Evolutionary conservation across 35 echinoderm and acorn worm species (phyloP).

Genomic region (Lytechinus variegatus): DNA sequence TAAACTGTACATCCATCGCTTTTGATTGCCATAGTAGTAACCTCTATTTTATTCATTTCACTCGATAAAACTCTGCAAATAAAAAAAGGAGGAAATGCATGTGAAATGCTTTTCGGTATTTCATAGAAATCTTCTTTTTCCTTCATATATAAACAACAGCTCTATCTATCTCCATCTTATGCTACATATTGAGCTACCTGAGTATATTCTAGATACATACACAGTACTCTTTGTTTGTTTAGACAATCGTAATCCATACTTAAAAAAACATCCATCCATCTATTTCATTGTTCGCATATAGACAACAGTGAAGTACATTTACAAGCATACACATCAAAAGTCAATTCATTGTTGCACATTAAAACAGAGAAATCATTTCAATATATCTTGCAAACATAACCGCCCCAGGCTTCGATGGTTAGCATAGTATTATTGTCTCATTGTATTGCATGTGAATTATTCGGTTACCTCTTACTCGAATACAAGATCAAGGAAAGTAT

Average conservation of each 20-base stretch:
- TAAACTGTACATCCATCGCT: background rate
- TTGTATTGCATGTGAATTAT: conserved; percentile 14
- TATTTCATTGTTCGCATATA: background rate
- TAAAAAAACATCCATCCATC: background rate
- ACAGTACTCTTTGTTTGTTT: background rate
- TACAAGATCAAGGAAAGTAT: background rate
- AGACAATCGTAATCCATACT: background rate
- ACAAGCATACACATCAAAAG: conserved; percentile 1
- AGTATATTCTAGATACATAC: conserved; percentile 20
- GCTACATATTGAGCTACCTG: background rate
- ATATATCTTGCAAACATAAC: background rate
- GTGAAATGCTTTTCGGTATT: background rate
- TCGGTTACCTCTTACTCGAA: background rate
- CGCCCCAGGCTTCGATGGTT: background rate
- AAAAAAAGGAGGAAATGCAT: background rate
- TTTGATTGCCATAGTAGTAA: background rate
- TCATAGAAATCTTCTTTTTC: background rate
- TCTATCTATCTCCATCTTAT: background rate
- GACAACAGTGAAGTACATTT: background rate
- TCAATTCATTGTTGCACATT: conserved; percentile 7
- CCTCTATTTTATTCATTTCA: conserved; percentile 4
- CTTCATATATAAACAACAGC: conserved; percentile 10
- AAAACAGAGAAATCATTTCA: background rate
- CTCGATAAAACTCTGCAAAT: background rate
- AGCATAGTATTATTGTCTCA: background rate